These are phyloP conservation scores for Grammomys dolichurus DNA, from an alignment of 2,113 vertebrate genomes.

Conservation along the genomic window DNA sequence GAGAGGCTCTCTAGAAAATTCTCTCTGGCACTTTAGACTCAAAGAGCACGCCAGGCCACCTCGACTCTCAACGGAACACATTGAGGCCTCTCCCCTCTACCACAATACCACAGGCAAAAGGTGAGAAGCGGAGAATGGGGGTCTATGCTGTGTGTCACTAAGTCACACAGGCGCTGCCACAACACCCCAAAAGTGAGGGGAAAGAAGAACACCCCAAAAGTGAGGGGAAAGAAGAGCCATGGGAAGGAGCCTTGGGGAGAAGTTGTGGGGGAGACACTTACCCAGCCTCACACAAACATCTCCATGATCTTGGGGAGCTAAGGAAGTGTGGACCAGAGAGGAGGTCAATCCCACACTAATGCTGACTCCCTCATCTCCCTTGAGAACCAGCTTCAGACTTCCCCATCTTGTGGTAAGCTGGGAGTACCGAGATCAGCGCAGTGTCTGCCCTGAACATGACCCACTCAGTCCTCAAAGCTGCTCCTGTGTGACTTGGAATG, in stretches of 20 bases:
- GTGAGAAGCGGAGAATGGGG: neutral
- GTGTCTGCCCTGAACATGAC: neutral
- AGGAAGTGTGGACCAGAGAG: neutral
- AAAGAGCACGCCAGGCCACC: neutral
- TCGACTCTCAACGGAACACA: neutral
- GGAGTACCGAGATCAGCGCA: neutral
- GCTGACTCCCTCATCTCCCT: neutral
- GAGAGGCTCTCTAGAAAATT: neutral
- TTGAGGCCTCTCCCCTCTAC: neutral
- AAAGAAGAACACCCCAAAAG: neutral
- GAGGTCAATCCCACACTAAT: rapidly evolving
- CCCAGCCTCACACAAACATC: neutral
- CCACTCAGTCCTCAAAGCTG: neutral
- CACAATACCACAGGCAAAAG: neutral
- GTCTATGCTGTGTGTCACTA: neutral
- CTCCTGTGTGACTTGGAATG: rapidly evolving
- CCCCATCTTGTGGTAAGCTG: neutral
- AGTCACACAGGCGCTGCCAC: neutral
- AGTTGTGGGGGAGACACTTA: rapidly evolving
- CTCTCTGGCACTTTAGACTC: neutral
- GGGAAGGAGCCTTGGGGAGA: neutral
- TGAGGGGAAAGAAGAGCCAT: neutral
- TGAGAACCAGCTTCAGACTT: neutral
- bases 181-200: neutral
- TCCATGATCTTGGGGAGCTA: neutral